Conservation (phyloP, 2,113 vertebrate genomes). For the Erinaceus europaeus region DNA sequence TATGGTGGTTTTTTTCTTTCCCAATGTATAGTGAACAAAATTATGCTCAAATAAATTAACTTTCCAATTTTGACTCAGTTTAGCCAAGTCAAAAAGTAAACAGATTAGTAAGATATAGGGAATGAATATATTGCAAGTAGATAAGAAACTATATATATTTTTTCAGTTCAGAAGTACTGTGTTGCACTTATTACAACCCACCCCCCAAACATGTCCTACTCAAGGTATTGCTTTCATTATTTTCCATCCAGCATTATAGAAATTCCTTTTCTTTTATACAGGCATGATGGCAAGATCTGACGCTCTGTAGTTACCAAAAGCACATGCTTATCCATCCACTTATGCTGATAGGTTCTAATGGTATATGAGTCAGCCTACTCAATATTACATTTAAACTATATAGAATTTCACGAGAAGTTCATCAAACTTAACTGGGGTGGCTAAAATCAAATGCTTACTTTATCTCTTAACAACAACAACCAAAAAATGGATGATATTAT, state of each 20-base stretch:
- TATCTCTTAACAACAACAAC: not conserved
- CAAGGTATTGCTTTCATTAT: not conserved
- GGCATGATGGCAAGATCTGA: not conserved
- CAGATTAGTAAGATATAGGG: not conserved
- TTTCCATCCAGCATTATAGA: not conserved
- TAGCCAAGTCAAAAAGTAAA: not conserved
- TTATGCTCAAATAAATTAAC: not conserved
- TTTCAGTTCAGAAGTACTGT: not conserved
- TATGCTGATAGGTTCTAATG: not conserved
- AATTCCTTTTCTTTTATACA: not conserved
- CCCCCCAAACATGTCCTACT: rapidly evolving
- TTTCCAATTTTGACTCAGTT: not conserved
- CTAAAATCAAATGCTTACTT: not conserved
- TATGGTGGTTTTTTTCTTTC: not conserved
- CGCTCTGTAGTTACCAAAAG: not conserved
- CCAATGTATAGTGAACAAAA: not conserved
- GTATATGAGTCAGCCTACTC: too few species aligned
- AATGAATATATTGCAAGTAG: not conserved
- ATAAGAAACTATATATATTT: not conserved
- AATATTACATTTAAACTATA: not conserved
- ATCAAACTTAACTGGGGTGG: not conserved
- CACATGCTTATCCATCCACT: not conserved
- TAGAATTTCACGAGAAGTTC: not conserved
- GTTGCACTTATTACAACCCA: not conserved
- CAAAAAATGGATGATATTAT: not conserved